Evolutionary conservation across 2,888 invertebrate species (phyloP).

Genomic region (Rotaria magnacalcarata): DNA sequence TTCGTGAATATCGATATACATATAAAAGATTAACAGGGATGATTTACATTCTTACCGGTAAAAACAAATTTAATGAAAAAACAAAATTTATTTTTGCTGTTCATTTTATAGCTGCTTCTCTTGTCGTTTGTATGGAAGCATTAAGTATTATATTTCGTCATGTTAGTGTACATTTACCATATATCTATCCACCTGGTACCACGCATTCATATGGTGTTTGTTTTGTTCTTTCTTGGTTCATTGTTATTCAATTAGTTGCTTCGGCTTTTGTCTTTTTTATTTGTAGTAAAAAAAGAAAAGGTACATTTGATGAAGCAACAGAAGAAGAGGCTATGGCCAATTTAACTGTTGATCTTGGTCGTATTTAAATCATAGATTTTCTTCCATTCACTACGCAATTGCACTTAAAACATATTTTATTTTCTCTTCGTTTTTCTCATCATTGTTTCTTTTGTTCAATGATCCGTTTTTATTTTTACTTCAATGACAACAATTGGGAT

Average conservation of each 20-base stretch:
- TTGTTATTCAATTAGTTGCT: not conserved
- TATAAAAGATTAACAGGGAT: slow-evolving; percentile 2
- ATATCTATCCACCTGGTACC: not conserved
- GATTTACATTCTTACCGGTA: slow-evolving; percentile 11
- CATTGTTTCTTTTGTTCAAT: not conserved
- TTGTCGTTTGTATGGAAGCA: slow-evolving; percentile 23
- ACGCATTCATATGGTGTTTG: not conserved
- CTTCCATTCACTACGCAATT: not conserved
- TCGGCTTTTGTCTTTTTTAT: not conserved
- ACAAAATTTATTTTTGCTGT: not conserved
- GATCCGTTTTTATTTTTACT: not conserved
- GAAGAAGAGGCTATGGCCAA: slow-evolving; percentile 27
- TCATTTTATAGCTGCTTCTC: not conserved
- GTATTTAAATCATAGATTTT: not conserved
- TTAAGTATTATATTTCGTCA: slow-evolving; percentile 18
- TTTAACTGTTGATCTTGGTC: not conserved
- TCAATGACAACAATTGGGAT: not conserved
- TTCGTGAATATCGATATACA: slow-evolving; percentile 35
- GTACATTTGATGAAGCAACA: slow-evolving; percentile 30
- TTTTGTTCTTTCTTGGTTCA: not conserved
- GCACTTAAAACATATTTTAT: not conserved
- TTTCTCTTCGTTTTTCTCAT: not conserved
- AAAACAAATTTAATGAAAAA: not conserved
- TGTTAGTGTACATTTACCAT: not conserved
- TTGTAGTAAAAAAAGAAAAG: slow-evolving; percentile 28